phyloP scores from a whole-genome alignment of 2,797 vertebrate genomes.

The Gallinago stenura region DNA sequence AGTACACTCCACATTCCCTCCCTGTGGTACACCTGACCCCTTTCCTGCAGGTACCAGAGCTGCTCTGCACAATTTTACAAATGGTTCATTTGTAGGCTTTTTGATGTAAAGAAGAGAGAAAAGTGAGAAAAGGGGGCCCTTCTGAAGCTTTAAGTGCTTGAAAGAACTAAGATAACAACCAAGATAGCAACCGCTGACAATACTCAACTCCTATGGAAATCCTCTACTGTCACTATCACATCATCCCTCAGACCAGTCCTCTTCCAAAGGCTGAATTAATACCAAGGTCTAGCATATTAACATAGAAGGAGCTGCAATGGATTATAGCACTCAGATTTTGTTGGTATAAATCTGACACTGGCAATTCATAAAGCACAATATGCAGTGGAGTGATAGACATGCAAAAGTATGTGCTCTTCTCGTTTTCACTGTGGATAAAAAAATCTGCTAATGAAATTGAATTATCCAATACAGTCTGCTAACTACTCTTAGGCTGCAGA shows the following conservation, averaged over 20 bases:
- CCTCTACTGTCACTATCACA: fast-evolving
- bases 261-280: background rate
- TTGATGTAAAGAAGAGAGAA: background rate
- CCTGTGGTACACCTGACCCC: background rate
- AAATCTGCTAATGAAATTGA: background rate
- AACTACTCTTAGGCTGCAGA: background rate
- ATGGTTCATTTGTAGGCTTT: background rate
- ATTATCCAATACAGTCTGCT: background rate
- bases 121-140: background rate
- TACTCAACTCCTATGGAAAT: background rate
- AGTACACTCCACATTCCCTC: fast-evolving
- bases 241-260: background rate
- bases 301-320: background rate
- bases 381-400: background rate
- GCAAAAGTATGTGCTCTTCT: background rate
- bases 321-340: background rate
- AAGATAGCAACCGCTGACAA: background rate
- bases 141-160: background rate
- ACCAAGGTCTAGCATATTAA: background rate
- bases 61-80: background rate
- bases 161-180: background rate
- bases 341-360: background rate
- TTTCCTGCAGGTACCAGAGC: background rate
- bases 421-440: background rate
- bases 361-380: background rate